phyloP scores from a whole-genome alignment of 1,140 invertebrate genomes.

The Bicyclus anynana region DNA sequence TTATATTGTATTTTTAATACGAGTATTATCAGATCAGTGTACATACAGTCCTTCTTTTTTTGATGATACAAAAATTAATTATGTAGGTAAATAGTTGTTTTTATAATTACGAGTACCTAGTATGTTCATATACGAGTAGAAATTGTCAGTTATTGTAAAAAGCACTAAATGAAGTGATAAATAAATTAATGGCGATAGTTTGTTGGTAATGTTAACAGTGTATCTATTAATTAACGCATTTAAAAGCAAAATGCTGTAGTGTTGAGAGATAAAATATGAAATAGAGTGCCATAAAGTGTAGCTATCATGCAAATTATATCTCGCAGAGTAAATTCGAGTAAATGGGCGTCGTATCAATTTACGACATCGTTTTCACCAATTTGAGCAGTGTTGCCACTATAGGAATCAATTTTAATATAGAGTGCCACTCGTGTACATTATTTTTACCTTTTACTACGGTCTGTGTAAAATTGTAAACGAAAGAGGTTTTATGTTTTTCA shows the following conservation, averaged over 20 bases:
- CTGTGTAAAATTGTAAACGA: no score
- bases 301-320: constrained; percentile 21
- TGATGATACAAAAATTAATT: no score
- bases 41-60: no score
- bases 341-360: constrained; percentile 20
- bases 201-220: neutral
- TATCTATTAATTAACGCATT: constrained; percentile 6
- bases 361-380: constrained; percentile 19
- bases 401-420: constrained; percentile 5
- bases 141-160: no score
- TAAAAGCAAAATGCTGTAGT: constrained; percentile 10
- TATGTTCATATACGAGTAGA: no score
- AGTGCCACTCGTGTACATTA: constrained; percentile 3
- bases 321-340: constrained; percentile 17
- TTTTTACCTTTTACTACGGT: constrained; percentile 9
- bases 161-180: neutral
- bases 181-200: neutral
- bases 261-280: constrained; percentile 18
- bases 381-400: constrained; percentile 7
- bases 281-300: constrained; percentile 16
- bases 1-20: no score
- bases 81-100: no score
- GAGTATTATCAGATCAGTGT: no score
- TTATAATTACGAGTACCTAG: no score
- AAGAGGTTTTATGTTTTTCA: no score